These are phyloP conservation scores for Andrena camellia DNA, from an alignment of 2,888 invertebrate genomes.

Conservation along the genomic window DNA sequence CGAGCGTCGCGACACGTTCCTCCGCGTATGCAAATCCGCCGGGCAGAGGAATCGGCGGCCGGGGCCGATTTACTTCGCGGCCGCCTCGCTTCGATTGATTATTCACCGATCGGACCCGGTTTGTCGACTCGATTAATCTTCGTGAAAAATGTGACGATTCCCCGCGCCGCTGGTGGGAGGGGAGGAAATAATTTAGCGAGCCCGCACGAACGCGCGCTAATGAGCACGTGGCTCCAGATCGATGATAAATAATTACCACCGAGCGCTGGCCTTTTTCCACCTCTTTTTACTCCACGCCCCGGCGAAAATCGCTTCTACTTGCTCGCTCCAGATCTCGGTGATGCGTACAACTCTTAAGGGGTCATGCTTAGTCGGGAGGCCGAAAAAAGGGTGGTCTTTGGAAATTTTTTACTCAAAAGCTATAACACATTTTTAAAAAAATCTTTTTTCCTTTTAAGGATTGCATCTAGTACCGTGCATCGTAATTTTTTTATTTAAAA, in stretches of 20 bases:
- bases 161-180: slow-evolving; percentile 2
- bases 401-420: no score
- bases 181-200: slow-evolving; percentile 49
- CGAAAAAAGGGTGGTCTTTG: no score
- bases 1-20: slow-evolving; percentile 70
- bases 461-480: no score
- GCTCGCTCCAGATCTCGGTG: background rate
- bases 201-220: slow-evolving; percentile 44
- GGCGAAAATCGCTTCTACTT: background rate
- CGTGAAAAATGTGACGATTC: slow-evolving; percentile 69
- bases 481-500: no score
- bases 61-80: slow-evolving; percentile 66
- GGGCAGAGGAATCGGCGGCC: slow-evolving; percentile 60
- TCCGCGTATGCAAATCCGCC: slow-evolving; percentile 68
- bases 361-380: no score
- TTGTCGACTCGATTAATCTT: slow-evolving; percentile 73
- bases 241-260: slow-evolving; percentile 59
- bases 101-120: slow-evolving; percentile 70
- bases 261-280: slow-evolving; percentile 18
- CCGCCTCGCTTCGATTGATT: slow-evolving; percentile 65
- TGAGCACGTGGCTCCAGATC: slow-evolving; percentile 45
- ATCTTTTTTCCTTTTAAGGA: no score
- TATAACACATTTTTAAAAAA: no score
- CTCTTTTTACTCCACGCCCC: background rate
- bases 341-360: background rate